Evolutionary conservation across 30 jellyfish, hydroid and myxozoan genomes (phyloP).

Genomic region (Turritopsis dohrnii): DNA sequence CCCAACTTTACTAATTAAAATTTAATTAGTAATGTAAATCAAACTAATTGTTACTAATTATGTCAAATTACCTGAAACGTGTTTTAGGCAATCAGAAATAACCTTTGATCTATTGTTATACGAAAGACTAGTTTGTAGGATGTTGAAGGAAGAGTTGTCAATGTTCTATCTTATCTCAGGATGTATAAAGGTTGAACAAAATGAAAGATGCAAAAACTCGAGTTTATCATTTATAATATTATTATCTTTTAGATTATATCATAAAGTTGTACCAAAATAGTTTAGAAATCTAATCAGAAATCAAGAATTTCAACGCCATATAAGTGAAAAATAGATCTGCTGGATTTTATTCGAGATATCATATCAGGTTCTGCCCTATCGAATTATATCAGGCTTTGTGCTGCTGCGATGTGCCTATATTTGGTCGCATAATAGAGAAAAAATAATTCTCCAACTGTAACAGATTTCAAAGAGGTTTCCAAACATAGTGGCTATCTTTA

Average conservation of each 20-base stretch:
- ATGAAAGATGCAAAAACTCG: background rate
- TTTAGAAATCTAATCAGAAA: background rate
- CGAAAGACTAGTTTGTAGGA: background rate
- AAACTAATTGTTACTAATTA: background rate
- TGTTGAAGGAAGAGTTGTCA: background rate
- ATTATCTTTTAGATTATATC: background rate
- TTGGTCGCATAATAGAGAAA: no score
- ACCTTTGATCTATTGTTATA: background rate
- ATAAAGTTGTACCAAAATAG: background rate
- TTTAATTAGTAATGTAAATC: background rate
- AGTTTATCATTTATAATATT: background rate
- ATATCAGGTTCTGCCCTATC: background rate
- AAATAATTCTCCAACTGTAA: no score
- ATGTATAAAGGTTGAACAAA: background rate
- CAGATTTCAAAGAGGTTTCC: no score
- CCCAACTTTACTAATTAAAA: background rate
- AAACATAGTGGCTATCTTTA: no score
- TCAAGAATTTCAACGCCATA: background rate
- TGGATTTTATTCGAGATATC: background rate
- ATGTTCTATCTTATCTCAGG: no score
- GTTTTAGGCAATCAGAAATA: background rate
- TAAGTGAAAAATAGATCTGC: background rate
- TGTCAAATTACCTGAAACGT: background rate
- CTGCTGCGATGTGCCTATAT: no score
- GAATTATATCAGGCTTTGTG: no score